Evolutionary conservation across 2,113 vertebrate genomes (phyloP).

Genomic region (Steatornis caripensis): DNA sequence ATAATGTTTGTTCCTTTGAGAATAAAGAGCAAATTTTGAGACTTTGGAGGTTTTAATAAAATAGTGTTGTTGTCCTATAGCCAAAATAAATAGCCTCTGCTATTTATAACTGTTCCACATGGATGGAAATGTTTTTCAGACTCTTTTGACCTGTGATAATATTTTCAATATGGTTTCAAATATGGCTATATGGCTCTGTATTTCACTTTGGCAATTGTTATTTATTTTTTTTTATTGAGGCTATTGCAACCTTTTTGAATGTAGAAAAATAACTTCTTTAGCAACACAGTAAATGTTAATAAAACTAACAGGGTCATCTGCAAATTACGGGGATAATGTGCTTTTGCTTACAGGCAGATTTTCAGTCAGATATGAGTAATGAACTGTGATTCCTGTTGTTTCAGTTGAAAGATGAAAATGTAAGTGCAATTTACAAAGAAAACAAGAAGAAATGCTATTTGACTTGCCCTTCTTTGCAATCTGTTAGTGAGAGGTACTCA

Average conservation of each 20-base stretch:
- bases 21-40: not conserved
- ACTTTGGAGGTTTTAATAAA: not conserved
- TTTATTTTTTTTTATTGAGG: not conserved
- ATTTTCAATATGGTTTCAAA: not conserved
- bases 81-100: not conserved
- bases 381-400: slow-evolving; percentile 45
- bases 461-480: not conserved
- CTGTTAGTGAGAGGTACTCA: not conserved
- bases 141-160: not conserved
- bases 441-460: not conserved
- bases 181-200: not conserved
- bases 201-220: not conserved
- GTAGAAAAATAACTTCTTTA: not conserved
- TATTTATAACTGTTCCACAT: not conserved
- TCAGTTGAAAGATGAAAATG: slow-evolving; percentile 7
- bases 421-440: slow-evolving; percentile 14
- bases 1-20: not conserved
- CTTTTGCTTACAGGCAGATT: slow-evolving; percentile 51
- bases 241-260: not conserved
- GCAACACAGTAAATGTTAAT: not conserved
- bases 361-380: slow-evolving; percentile 22
- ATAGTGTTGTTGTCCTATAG: not conserved
- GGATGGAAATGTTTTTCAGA: not conserved
- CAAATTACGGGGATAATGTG: slow-evolving; percentile 40
- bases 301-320: slow-evolving; percentile 19